Evolutionary conservation across 1,140 invertebrate species (phyloP), one percentile per base, ranked within the genome.

Genomic region (Zaprionus camerounensis): DNA sequence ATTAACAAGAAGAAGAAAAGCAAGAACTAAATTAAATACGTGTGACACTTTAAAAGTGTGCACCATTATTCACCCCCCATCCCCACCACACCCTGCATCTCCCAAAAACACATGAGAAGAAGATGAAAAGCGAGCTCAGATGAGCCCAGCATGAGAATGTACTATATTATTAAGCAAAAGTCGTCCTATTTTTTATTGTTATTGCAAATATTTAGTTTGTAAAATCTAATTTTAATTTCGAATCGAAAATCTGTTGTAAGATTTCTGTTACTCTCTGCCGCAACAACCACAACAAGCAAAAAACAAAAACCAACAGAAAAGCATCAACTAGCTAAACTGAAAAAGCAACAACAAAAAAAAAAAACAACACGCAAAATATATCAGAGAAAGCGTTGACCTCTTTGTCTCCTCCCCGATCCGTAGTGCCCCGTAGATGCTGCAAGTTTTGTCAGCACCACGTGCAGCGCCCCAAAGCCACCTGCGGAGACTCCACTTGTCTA

Each of bases 401-500:
- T 46, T n/a, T 9, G 15, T 7, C 15, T 46, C 41, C 41, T 46
- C n/a, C 6, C 12, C 26, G 15, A 31, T 15, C 41, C 7, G 20
- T 11, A 38, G 34, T 46, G 58, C 51, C 38, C 28, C 36, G 22
- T 71, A 76, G 34, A 71, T 34, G 28, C 15, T 59, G 36, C 68
- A 71, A 76, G 73, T 64, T 71, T 71, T 65, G 51, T 56, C 41
- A 49, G 28, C 13, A 31, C 36, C 46, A 62, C 58, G 34, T 58
- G 53, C 61, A 67, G 59, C 41, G 15, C 34, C 53, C 36, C 51
- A 80, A 67, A 58, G 83, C 83, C 68, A 74, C 90, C 90, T 91
- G 90, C 84, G 74, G 90, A 91, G 90, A 91, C 90, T 90, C 70
- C 55, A 88, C 69, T 92, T 90, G 91, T 92, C 91, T 92, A 92